Evolutionary conservation across 1,140 invertebrate genomes (phyloP), one percentile per base, ranked within the genome.

Genomic region (Papilio glaucus): DNA sequence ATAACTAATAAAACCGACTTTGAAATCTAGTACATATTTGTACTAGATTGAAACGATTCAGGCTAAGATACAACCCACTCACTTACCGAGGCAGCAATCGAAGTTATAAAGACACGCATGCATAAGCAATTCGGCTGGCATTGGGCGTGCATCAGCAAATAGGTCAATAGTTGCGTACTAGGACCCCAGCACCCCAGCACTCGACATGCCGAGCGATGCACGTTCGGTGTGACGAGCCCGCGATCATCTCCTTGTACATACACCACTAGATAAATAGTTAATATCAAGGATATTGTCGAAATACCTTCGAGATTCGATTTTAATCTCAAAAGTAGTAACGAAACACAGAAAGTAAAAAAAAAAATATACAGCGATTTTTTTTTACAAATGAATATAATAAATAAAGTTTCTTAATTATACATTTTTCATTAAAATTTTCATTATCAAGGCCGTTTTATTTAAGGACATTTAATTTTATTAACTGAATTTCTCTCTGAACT

Each of bases 61-160:
- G 39, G 61, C 41, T 21, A 33, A 33, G 69, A 75, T 80, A 77
- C 29, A 78, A 77, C 76, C 72, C 69, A 68, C 53, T 68, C 74
- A 84, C 41, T 85, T 84, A 86, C 77, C 80, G 77, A 85, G 78
- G 79, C 77, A 85, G 83, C 82, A 85, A 79, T 83, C 73, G 70
- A 42, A 88, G 80, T 86, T 80, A 88, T 81, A 80, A 85, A 82
- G 82, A 79, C 79, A 86, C 78, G 87, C 87, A 89, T 91, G 88
- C 85, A 90, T 90, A 89, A 90, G 81, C 80, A 85, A 89, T 85
- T 83, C 74, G 74, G 76, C 65, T 80, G 80, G 71, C 82, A 73
- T 75, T 63, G 61, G 68, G 72, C 78, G 82, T 85, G 84, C 81
- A 79, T 77, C 71, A 80, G 75, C 86, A 89, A 88, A 90, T 90